phyloP scores from a whole-genome alignment of 1,140 invertebrate genomes.

The Trinorchestia longiramus region DNA sequence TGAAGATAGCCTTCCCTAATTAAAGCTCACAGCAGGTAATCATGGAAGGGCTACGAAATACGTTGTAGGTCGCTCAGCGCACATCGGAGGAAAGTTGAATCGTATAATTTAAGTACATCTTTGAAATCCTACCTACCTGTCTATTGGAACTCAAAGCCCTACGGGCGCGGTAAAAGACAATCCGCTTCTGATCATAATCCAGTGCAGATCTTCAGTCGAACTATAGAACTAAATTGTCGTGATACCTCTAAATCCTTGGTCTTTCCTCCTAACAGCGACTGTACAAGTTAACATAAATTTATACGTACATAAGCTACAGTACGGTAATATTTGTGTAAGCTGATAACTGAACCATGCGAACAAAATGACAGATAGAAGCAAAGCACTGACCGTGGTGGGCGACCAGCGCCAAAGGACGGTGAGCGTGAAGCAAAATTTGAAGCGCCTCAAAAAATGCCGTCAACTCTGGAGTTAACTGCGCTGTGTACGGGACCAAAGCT shows the following conservation, averaged over 20 bases:
- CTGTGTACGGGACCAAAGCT: neutral
- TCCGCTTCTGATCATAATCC: neutral
- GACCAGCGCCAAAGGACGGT: neutral
- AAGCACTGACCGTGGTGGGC: neutral
- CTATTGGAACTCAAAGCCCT: neutral
- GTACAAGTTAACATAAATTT: neutral
- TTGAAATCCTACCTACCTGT: neutral
- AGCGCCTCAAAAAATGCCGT: conserved; percentile 7
- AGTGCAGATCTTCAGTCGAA: neutral
- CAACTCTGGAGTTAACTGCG: neutral
- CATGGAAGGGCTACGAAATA: too few species aligned
- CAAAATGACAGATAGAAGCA: neutral
- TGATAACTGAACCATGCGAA: neutral
- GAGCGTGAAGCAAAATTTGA: conserved; percentile 9
- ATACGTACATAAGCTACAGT: neutral
- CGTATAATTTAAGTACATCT: too few species aligned
- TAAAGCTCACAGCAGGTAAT: too few species aligned
- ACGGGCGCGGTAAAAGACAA: neutral
- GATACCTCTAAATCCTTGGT: neutral
- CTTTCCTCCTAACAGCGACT: neutral
- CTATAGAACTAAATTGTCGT: neutral
- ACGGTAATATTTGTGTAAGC: neutral
- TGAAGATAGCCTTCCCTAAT: too few species aligned
- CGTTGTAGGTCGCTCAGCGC: too few species aligned
- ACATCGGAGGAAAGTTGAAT: too few species aligned